Percentiles rank a stretch among this genome's conserved stretches.
Evolutionary conservation across 2,113 vertebrate species (phyloP).

Genomic region (Setophaga petechia): DNA sequence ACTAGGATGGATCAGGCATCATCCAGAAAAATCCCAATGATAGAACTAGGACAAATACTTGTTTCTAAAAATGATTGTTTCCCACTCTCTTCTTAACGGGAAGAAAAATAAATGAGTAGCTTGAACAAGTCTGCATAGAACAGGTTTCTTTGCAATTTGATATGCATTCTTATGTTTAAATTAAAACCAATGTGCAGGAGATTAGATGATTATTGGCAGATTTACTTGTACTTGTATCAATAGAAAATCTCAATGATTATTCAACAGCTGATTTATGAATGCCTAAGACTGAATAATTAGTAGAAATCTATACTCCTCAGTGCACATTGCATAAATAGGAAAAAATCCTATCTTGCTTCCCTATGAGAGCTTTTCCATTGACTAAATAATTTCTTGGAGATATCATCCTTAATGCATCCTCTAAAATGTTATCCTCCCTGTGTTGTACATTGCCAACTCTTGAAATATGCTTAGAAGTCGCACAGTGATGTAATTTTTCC

Average conservation of each 20-base stretch:
- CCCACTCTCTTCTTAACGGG: neutral
- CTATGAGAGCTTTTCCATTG: neutral
- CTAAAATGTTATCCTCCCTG: neutral
- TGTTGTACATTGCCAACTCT: neutral
- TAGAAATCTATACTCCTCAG: neutral
- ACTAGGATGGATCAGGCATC: neutral
- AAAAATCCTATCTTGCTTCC: neutral
- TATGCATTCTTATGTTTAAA: neutral
- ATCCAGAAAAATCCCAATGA: neutral
- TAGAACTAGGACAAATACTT: neutral
- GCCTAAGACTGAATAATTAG: neutral
- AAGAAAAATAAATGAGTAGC: neutral
- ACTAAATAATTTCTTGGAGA: neutral
- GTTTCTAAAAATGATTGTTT: neutral
- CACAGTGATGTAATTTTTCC: neutral
- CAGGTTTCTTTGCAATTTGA: neutral
- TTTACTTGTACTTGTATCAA: neutral
- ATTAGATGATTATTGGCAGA: neutral
- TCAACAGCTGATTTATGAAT: neutral
- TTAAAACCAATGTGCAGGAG: neutral
- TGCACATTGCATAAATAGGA: neutral
- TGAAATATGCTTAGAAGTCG: neutral
- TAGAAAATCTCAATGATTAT: neutral
- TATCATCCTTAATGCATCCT: neutral
- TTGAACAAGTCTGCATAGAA: neutral